Base-by-base conservation (phyloP, 2,797 vertebrate species). In the Anguilla megastoma region DNA sequence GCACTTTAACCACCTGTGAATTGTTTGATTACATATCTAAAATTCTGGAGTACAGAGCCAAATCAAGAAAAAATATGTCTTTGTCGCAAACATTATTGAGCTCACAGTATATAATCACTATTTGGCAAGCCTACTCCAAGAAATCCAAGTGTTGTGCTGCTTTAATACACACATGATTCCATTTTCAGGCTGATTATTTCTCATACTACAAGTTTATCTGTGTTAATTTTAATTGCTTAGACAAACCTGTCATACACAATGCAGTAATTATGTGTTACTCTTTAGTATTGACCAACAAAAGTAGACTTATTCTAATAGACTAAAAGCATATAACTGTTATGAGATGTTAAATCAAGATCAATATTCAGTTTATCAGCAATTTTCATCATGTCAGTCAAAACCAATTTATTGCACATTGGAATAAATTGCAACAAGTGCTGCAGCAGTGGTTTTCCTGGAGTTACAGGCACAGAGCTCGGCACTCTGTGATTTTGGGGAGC, bases 401-500 rank as follows among this genome's bases (percentile, higher is more conserved):
- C 16, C 18, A 12, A 50, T 24, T 24, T 1, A 24, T 50, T 82
- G 27, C 4, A 12, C 2, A 41, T 76, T 76, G 71, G 33, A 50
- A 50, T 82, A 82, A 21, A 48, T 50, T 24, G 6, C 16, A 41
- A 33, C 16, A 80, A 16, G 69, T 4, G 27, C 12, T 27, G 33
- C 30, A n/a, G n/a, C 5, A 69, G 69, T 30, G 24, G 41, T 45
- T 71, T 71, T 27, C n/a, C 74, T 41, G 7, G 12, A 86, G 12
- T 63, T 3, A 63, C 58, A 63, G 18, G 18, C 58, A 21, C 21
- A 63, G 16, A 3, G 58, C 58, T 24, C 2, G 58, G 16, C 16
- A 54, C 41, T 83, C 87, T 27, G 27, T 66, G 85, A 60, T 36
- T 85, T 88, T 85, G 79, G 52, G 54, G 85, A 87, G 30, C 41